Percentiles rank a stretch among this genome's conserved stretches.
These are phyloP conservation scores for Erebia ligea DNA, from an alignment of 2,888 invertebrate species.

Conservation along the genomic window DNA sequence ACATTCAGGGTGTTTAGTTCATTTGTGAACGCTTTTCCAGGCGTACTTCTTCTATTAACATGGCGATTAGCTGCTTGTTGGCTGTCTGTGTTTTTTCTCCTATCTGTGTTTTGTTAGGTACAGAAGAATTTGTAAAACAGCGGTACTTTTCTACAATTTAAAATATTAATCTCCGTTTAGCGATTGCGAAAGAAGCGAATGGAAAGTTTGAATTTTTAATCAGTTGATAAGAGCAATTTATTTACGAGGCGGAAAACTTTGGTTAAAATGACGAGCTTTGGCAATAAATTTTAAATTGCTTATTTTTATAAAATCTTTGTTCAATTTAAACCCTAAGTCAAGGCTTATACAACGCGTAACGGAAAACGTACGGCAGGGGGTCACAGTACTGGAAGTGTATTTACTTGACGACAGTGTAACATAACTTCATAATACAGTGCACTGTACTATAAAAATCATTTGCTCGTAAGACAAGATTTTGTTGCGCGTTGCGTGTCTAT, in stretches of 20 bases:
- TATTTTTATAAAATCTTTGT: too few relatives aligned
- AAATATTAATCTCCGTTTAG: conserved; percentile 63
- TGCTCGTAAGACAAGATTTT: too few relatives aligned
- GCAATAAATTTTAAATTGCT: not conserved
- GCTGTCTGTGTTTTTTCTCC: not conserved
- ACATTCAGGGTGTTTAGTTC: not conserved
- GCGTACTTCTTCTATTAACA: not conserved
- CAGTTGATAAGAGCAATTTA: conserved; percentile 62
- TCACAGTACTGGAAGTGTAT: too few relatives aligned
- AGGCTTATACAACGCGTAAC: too few relatives aligned
- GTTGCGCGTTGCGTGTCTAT: too few relatives aligned
- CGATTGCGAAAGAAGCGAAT: conserved; percentile 58
- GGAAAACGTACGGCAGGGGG: too few relatives aligned
- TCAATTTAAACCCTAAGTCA: too few relatives aligned
- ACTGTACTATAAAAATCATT: too few relatives aligned
- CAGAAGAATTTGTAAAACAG: conserved; percentile 16
- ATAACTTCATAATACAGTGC: too few relatives aligned
- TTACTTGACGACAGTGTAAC: too few relatives aligned
- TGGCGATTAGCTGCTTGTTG: too few relatives aligned
- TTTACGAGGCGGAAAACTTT: conserved; percentile 39
- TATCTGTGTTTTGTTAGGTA: conserved; percentile 14
- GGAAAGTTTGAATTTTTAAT: conserved; percentile 72
- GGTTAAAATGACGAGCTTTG: not conserved
- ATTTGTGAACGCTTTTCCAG: not conserved
- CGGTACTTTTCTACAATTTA: conserved; percentile 21